These are phyloP conservation scores for Schizaphis graminum DNA, from an alignment of 2,888 invertebrate genomes.

Conservation along the genomic window DNA sequence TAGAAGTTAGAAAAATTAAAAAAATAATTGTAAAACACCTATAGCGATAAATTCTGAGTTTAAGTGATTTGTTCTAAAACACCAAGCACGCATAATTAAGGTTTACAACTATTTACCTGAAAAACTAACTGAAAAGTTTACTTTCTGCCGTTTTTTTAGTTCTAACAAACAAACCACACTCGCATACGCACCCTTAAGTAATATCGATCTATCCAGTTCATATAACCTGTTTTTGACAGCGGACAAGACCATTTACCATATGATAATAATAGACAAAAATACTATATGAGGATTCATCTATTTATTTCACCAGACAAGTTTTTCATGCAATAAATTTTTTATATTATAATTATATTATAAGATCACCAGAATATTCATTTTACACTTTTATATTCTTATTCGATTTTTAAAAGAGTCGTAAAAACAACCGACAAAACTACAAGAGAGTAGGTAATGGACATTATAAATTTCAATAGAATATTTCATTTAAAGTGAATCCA, in stretches of 20 bases:
- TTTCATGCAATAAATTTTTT: neutral
- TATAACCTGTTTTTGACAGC: conserved; percentile 13
- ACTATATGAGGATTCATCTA: neutral
- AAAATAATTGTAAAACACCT: neutral
- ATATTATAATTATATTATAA: neutral
- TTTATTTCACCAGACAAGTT: conserved; percentile 11
- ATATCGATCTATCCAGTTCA: neutral
- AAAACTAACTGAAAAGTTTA: neutral
- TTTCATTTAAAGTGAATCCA: neutral
- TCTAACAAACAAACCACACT: conserved; percentile 26
- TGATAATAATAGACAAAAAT: neutral
- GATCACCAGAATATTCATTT: neutral
- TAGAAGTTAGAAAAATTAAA: neutral
- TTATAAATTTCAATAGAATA: neutral
- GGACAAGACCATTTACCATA: neutral
- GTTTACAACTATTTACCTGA: neutral
- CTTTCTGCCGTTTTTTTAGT: neutral
- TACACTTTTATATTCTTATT: neutral
- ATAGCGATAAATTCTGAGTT: neutral
- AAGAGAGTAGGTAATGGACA: neutral
- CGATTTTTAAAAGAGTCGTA: conserved; percentile 40
- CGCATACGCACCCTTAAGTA: neutral
- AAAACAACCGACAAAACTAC: neutral
- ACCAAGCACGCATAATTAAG: neutral
- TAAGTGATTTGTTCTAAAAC: neutral